Evolutionary conservation across 2,113 vertebrate genomes (phyloP).

Genomic region (Ophiodon elongatus): DNA sequence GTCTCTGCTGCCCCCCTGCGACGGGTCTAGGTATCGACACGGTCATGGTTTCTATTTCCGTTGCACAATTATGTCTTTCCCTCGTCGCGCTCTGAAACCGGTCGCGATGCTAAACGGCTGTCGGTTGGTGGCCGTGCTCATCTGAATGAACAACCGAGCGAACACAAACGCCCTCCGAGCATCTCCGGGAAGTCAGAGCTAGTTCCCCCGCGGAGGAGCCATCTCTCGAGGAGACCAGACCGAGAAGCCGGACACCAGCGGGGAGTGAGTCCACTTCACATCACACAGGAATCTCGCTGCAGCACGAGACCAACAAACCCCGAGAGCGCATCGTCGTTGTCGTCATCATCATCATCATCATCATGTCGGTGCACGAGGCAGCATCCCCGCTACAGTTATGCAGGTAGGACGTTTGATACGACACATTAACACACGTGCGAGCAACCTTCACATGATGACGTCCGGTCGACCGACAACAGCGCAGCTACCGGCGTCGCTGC

Average conservation of each 20-base stretch:
- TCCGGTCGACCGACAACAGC: neutral
- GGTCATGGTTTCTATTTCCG: neutral
- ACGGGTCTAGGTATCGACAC: neutral
- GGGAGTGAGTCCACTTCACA: neutral
- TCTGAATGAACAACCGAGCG: neutral
- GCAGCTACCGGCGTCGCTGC: conserved; percentile 4
- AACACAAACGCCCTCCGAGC: neutral
- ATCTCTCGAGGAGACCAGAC: neutral
- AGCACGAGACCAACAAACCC: conserved; percentile 21
- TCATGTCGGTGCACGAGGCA: conserved; percentile 69
- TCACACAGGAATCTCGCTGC: conserved; percentile 32
- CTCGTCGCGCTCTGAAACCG: too few species aligned
- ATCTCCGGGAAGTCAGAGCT: neutral
- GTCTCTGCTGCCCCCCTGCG: conserved; percentile 76
- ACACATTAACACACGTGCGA: neutral
- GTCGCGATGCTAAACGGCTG: fast-evolving
- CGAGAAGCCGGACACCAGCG: neutral
- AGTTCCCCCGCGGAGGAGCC: neutral
- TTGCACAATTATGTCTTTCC: neutral
- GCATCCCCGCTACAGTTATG: conserved; percentile 88
- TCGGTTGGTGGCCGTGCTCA: neutral
- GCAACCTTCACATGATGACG: neutral
- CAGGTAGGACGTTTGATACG: conserved; percentile 82
- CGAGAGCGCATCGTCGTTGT: neutral
- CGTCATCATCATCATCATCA: conserved; percentile 9